Percentiles rank a stretch among this genome's conserved stretches.
These are phyloP conservation scores for Vanessa atalanta DNA, from an alignment of 1,140 invertebrate genomes.

Conservation along the genomic window DNA sequence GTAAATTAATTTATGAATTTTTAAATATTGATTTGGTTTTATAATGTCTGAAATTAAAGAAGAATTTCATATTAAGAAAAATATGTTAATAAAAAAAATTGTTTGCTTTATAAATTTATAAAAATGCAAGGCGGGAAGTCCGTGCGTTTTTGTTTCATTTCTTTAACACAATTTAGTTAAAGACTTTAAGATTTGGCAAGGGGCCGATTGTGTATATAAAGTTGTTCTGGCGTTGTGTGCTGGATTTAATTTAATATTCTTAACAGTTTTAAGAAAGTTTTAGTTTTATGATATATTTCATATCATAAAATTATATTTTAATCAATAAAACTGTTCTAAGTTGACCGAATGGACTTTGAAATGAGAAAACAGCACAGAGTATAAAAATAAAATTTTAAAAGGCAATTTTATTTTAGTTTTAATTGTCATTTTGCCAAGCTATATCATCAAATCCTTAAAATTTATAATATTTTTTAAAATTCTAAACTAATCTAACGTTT, in stretches of 20 bases:
- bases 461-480: too few relatives aligned
- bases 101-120: conserved; percentile 39
- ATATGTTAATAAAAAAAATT: conserved; percentile 27
- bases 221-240: conserved; percentile 38
- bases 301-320: conserved; percentile 27
- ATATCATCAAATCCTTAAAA: too few relatives aligned
- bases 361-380: too few relatives aligned
- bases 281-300: conserved; percentile 25
- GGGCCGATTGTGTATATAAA: conserved; percentile 47
- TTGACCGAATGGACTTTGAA: conserved; percentile 9
- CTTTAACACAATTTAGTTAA: conserved; percentile 51
- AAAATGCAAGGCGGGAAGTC: conserved; percentile 45
- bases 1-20: too few relatives aligned
- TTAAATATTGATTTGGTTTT: background rate
- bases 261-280: conserved; percentile 29
- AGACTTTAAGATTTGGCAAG: conserved; percentile 54
- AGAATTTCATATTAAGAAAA: conserved; percentile 15
- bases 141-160: conserved; percentile 52
- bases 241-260: conserved; percentile 42
- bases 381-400: too few relatives aligned
- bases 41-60: background rate
- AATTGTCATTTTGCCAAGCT: too few relatives aligned
- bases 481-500: too few relatives aligned
- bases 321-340: conserved; percentile 34
- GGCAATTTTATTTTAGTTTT: too few relatives aligned